These are phyloP conservation scores for Aphyosemion australe DNA, from an alignment of 2,113 vertebrate species.

Conservation along the genomic window DNA sequence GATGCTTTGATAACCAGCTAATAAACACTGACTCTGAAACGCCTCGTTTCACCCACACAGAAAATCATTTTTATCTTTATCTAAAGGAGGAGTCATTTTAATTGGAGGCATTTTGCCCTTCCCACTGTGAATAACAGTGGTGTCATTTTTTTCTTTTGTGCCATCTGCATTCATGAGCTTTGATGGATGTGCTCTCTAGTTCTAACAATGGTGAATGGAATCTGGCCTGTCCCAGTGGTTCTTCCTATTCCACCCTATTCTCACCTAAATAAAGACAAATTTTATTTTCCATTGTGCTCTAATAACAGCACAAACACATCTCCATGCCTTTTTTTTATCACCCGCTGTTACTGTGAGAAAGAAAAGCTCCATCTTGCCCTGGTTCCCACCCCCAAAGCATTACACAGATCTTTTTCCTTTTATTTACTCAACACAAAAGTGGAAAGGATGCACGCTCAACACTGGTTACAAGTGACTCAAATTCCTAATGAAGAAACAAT, in stretches of 20 bases:
- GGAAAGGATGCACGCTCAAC: slow-evolving; percentile 6
- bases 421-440: slow-evolving; percentile 43
- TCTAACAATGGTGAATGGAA: slow-evolving; percentile 56
- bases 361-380: slow-evolving; percentile 11
- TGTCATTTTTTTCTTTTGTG: slow-evolving; percentile 51
- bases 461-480: background rate
- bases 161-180: slow-evolving; percentile 52
- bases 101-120: slow-evolving; percentile 39
- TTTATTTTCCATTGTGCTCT: slow-evolving; percentile 41
- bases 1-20: slow-evolving; percentile 42
- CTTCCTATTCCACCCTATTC: slow-evolving; percentile 35
- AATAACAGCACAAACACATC: slow-evolving; percentile 28
- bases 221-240: slow-evolving; percentile 38
- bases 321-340: slow-evolving; percentile 18
- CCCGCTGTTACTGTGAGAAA: slow-evolving; percentile 36
- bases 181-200: slow-evolving; percentile 49
- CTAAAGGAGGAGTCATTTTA: slow-evolving; percentile 76
- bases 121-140: slow-evolving; percentile 29
- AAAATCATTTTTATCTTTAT: slow-evolving; percentile 65
- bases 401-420: slow-evolving; percentile 13
- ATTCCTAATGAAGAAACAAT: slow-evolving; percentile 46
- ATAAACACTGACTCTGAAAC: slow-evolving; percentile 43
- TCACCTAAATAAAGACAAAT: slow-evolving; percentile 47
- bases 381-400: slow-evolving; percentile 14
- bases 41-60: slow-evolving; percentile 57